phyloP scores from a whole-genome alignment of 2,797 vertebrate genomes.

The Leuciscus waleckii region DNA sequence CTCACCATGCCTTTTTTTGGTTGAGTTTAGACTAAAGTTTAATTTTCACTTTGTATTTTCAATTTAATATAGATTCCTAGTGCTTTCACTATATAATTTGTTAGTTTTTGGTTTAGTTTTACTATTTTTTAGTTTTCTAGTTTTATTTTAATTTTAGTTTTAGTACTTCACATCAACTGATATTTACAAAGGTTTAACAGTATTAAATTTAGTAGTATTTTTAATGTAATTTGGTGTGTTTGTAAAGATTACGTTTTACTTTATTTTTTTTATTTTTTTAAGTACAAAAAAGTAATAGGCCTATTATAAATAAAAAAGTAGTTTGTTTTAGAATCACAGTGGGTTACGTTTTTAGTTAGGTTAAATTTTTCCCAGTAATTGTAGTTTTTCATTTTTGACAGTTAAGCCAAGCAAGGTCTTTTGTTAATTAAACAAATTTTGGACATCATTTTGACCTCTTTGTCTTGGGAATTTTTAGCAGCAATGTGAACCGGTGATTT shows the following conservation, averaged over 20 bases:
- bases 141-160: not conserved
- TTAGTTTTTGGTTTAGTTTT: not conserved
- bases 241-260: not conserved
- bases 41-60: not conserved
- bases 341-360: not conserved
- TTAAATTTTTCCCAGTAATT: not conserved
- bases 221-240: not conserved
- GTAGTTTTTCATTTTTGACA: not conserved
- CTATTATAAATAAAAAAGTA: not conserved
- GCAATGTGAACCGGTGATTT: not conserved
- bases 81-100: not conserved
- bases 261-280: too few species aligned
- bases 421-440: not conserved
- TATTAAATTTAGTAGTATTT: not conserved
- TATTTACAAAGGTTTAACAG: not conserved
- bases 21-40: not conserved
- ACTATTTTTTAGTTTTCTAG: too few species aligned
- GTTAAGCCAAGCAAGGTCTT: not conserved
- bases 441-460: not conserved
- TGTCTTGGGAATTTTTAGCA: not conserved
- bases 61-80: not conserved
- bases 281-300: not conserved
- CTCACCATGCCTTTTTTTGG: conserved; percentile 68
- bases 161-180: not conserved
- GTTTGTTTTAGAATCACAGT: not conserved